Conservation (phyloP, 2,113 vertebrate genomes). For the Fulica atra region DNA sequence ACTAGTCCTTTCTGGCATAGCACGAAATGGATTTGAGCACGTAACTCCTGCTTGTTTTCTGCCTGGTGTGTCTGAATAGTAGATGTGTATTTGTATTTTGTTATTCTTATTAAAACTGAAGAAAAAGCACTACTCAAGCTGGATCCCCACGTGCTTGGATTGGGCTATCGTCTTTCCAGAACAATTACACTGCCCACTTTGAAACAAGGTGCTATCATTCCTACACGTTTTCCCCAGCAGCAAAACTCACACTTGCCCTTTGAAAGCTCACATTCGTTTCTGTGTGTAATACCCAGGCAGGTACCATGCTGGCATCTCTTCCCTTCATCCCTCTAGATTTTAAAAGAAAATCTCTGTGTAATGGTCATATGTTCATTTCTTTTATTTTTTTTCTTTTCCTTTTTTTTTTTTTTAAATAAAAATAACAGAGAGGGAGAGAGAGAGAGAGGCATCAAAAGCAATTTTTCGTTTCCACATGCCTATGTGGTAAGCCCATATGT, state of each 20-base stretch:
- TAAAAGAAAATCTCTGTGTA: not conserved
- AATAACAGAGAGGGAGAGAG: not conserved
- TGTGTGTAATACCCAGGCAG: not conserved
- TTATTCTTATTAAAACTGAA: not conserved
- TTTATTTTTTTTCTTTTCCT: no score
- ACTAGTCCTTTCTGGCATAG: not conserved
- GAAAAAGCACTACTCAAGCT: not conserved
- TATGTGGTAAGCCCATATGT: conserved; percentile 1
- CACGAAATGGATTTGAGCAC: not conserved
- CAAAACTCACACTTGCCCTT: not conserved
- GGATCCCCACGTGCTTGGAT: rapidly evolving
- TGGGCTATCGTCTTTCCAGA: not conserved
- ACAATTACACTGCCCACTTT: not conserved
- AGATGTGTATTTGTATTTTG: not conserved
- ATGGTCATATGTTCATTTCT: not conserved
- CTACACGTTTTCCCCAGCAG: not conserved
- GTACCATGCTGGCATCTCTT: not conserved
- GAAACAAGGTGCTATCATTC: not conserved
- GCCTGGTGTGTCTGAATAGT: not conserved
- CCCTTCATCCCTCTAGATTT: not conserved
- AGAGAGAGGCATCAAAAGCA: conserved; percentile 32
- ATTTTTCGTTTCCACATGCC: conserved; percentile 45
- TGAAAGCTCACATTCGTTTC: not conserved
- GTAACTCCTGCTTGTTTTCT: rapidly evolving
- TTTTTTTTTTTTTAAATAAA: not conserved